Evolutionary conservation across 1,140 invertebrate species (phyloP).

Genomic region (Caenorhabditis inopinata): DNA sequence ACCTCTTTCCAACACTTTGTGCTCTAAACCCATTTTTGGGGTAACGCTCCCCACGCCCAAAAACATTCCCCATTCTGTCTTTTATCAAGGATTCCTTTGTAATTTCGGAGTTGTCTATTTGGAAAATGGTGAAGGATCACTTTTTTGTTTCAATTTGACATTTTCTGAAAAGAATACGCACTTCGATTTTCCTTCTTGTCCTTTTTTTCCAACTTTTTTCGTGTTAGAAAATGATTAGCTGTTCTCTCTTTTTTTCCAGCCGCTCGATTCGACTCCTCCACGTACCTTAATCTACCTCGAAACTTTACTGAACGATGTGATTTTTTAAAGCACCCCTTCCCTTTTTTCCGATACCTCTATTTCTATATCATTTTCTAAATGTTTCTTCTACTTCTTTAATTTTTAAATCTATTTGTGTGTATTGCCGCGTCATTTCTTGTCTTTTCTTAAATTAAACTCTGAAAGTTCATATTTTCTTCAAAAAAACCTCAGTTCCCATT

Average conservation of each 20-base stretch:
- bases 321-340: not conserved
- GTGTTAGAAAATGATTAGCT: not conserved
- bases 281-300: not conserved
- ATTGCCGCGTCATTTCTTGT: not conserved
- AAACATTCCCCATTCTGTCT: conserved; percentile 20
- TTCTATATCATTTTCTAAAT: not conserved
- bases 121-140: too few relatives aligned
- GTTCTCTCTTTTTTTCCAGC: not conserved
- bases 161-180: too few relatives aligned
- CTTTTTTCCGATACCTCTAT: not conserved
- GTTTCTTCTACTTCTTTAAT: too few relatives aligned
- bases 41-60: not conserved
- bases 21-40: not conserved
- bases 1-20: not conserved
- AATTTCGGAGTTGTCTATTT: not conserved
- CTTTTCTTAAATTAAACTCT: not conserved
- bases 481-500: conserved; percentile 29
- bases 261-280: not conserved
- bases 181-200: not conserved
- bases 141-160: too few relatives aligned
- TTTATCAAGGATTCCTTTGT: not conserved
- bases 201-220: not conserved
- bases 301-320: conserved; percentile 28
- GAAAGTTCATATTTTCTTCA: not conserved
- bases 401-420: not conserved